These are phyloP conservation scores for Sylvia atricapilla DNA, from an alignment of 2,113 vertebrate genomes.

Conservation along the genomic window DNA sequence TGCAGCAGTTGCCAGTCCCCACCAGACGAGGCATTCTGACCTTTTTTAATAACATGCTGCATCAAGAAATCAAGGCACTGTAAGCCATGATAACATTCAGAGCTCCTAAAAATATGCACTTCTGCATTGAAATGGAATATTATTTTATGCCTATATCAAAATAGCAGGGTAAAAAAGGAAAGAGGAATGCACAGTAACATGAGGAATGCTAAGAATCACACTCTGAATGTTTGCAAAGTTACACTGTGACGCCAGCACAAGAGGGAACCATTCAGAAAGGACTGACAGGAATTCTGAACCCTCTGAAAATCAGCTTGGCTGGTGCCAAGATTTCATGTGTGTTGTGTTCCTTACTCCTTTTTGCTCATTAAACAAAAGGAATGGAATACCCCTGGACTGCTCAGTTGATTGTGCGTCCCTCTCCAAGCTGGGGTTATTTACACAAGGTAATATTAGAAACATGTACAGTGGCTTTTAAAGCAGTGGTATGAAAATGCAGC, in stretches of 20 bases:
- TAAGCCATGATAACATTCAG: neutral
- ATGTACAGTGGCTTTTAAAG: neutral
- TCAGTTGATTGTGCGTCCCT: neutral
- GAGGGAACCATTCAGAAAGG: neutral
- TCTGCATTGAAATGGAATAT: neutral
- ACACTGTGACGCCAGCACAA: rapidly evolving
- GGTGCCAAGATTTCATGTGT: neutral
- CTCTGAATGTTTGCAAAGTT: neutral
- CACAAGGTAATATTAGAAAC: neutral
- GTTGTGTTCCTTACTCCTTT: neutral
- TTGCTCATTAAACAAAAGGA: neutral
- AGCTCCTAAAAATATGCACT: neutral
- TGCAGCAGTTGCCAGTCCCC: neutral
- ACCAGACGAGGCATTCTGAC: neutral
- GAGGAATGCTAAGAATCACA: neutral
- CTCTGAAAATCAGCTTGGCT: neutral
- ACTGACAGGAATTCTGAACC: neutral
- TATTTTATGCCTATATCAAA: neutral
- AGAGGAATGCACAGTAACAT: neutral
- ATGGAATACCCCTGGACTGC: neutral
- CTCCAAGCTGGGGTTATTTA: neutral
- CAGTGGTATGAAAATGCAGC: neutral
- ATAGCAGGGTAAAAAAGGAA: neutral
- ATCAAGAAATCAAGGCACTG: neutral
- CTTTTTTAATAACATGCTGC: neutral